Evolutionary conservation across 2,888 invertebrate genomes (phyloP), one percentile per base, ranked within the genome.

Genomic region (Conistra vaccinii): DNA sequence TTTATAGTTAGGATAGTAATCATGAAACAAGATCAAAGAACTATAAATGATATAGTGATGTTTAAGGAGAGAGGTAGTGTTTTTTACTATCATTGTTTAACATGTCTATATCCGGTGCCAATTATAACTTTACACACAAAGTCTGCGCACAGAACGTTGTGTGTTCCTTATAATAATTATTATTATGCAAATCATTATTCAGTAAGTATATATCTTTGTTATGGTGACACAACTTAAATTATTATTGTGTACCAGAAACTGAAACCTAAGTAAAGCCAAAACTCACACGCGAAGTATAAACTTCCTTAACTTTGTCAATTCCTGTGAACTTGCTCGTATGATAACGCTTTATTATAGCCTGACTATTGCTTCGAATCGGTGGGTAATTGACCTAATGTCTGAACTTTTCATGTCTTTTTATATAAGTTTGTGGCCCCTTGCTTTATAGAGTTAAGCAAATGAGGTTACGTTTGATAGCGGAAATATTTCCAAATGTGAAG

Each of bases 291-390:
- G 39, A 69, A 76, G n/a, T n/a, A n/a, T n/a, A n/a, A n/a, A n/a
- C n/a, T n/a, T n/a, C n/a, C n/a, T n/a, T n/a, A n/a, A n/a, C n/a
- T n/a, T n/a, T n/a, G n/a, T 57, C 63, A 51, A 62, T 72, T 67
- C 53, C 45, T 73, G 69, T 69, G 32, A 67, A 84, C 60, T 69
- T 63, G 63, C 48, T 76, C 45, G 45, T 73, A 69, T 71, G 61
- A 71, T 66, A 76, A 60, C 45, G 61, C 20, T 73, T 35, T 71
- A 42, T 45, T 55, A 58, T 29, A 53, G n/a, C 35, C 61, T 20
- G 42, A 7, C 35, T 29, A 58, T 57, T 61, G 29, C 57, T 23
- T 29, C n/a, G n/a, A n/a, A n/a, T n/a, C 6, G 3, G 35, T 62
- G 17, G 23, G 53, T 32, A 53, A 45, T 81, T 65, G 77, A 60